Base-by-base conservation (phyloP, 2,113 vertebrate species). In the Alaudala cheleensis region DNA sequence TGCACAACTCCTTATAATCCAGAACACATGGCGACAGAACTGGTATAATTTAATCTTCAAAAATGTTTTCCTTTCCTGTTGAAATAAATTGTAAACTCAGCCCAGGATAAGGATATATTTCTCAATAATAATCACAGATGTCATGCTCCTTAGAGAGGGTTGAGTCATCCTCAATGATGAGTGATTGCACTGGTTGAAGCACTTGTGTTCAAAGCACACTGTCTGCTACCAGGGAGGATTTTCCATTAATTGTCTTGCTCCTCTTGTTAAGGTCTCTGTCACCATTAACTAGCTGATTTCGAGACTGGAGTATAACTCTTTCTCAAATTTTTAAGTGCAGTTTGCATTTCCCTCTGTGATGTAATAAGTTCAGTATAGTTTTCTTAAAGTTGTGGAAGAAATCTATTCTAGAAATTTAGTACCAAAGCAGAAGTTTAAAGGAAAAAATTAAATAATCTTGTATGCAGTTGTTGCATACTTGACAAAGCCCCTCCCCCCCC, bases 21-120 rank as follows among this genome's bases (percentile, higher is more conserved):
- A 90, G 45, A 86, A 82, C 39, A 39, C 54, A n/a, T 10, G 9
- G 62, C 58, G 24, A 56, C 17, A 82, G 70, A 71, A 50, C 33
- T 47, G 51, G 20, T 72, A 9, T 86, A 93, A 95, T 95, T 88
- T 77, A 88, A 95, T 95, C 57, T 83, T 86, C 13, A 61, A 16
- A 88, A 90, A 86, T 19, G 28, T 31, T 80, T 84, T 77, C 56
- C 61, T 64, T 51, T 88, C 49, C 51, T 79, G 40, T 86, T 86
- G 67, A 78, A 91, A 91, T 84, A 79, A 73, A 89, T 61, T 66
- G n/a, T 80, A 80, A 76, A 51, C 54, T 82, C 67, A 50, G 66
- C 28, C 54, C 49, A 80, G 82, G 58, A 80, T n/a, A 58, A 77
- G 60, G 60, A 88, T 50, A 44, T 58, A 73, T 90, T 89, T 92